Evolutionary conservation across 1,140 invertebrate species (phyloP).

Genomic region (Luehdorfia chinensis): DNA sequence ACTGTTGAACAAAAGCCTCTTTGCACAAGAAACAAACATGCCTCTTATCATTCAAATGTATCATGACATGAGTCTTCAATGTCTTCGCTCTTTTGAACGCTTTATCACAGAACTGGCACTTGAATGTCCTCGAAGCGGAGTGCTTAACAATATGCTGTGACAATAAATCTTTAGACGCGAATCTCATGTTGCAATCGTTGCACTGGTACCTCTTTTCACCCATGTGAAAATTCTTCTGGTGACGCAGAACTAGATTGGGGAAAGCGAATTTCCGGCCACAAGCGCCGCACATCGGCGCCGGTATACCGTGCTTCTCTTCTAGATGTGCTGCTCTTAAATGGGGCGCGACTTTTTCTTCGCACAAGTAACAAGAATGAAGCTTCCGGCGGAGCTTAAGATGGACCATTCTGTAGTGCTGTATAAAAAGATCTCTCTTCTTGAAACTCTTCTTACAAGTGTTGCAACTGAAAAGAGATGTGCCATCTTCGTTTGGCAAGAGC

Average conservation of each 20-base stretch:
- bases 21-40: constrained; percentile 56
- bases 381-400: constrained; percentile 22
- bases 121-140: constrained; percentile 39
- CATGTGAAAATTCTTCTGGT: constrained; percentile 31
- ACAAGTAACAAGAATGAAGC: constrained; percentile 26
- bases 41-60: constrained; percentile 35
- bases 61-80: constrained; percentile 9
- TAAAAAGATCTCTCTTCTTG: constrained; percentile 20
- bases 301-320: constrained; percentile 31
- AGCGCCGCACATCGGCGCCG: constrained; percentile 31
- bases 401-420: constrained; percentile 23
- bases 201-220: constrained; percentile 33
- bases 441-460: constrained; percentile 24
- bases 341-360: constrained; percentile 27
- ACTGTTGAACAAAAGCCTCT: constrained; percentile 56
- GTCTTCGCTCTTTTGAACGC: constrained; percentile 28
- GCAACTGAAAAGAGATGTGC: constrained; percentile 16
- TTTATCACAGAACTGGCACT: constrained; percentile 66
- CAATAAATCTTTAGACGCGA: constrained; percentile 34
- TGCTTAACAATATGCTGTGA: constrained; percentile 65
- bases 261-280: constrained; percentile 38
- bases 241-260: constrained; percentile 30
- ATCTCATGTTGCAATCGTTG: constrained; percentile 29
- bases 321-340: constrained; percentile 29
- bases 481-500: constrained; percentile 8